Percentiles rank a stretch among this genome's conserved stretches.
Evolutionary conservation across 2,888 invertebrate species (phyloP).

Genomic region (Mythimna lalbum): DNA sequence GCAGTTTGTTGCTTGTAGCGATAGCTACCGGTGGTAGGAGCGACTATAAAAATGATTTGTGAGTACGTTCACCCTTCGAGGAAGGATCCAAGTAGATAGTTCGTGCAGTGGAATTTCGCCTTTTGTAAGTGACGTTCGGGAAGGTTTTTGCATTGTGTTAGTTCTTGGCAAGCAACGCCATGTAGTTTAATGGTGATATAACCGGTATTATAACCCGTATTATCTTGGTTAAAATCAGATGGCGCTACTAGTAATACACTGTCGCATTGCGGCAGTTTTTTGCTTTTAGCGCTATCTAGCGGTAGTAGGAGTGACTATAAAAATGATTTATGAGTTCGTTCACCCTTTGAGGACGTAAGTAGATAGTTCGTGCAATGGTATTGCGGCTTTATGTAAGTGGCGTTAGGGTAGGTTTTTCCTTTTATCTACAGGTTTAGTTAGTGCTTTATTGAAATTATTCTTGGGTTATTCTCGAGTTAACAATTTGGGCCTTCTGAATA

Average conservation of each 20-base stretch:
- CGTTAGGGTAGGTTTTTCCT: not conserved
- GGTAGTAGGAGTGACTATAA: slow-evolving; percentile 21
- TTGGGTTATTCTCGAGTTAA: not conserved
- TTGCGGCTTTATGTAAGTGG: not conserved
- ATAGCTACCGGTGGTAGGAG: too few species aligned
- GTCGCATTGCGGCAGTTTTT: slow-evolving; percentile 15
- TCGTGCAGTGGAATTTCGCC: too few species aligned
- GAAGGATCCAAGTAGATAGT: too few species aligned
- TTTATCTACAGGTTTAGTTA: not conserved
- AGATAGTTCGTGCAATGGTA: slow-evolving; percentile 6
- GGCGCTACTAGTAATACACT: slow-evolving; percentile 20
- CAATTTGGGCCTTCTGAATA: not conserved
- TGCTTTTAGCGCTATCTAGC: slow-evolving; percentile 13
- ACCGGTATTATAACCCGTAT: too few species aligned
- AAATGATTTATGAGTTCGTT: slow-evolving; percentile 47
- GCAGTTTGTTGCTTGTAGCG: too few species aligned
- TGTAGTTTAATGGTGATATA: not conserved
- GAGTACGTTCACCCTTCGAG: too few species aligned
- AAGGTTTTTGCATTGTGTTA: slow-evolving; percentile 8
- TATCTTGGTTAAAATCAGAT: slow-evolving; percentile 4
- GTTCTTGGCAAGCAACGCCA: not conserved
- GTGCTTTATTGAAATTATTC: not conserved
- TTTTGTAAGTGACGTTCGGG: too few species aligned
- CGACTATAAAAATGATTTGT: too few species aligned
- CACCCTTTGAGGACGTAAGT: slow-evolving; percentile 6